Evolutionary conservation across 2,888 invertebrate species (phyloP), one percentile per base, ranked within the genome.

Genomic region (Clivina fossor): DNA sequence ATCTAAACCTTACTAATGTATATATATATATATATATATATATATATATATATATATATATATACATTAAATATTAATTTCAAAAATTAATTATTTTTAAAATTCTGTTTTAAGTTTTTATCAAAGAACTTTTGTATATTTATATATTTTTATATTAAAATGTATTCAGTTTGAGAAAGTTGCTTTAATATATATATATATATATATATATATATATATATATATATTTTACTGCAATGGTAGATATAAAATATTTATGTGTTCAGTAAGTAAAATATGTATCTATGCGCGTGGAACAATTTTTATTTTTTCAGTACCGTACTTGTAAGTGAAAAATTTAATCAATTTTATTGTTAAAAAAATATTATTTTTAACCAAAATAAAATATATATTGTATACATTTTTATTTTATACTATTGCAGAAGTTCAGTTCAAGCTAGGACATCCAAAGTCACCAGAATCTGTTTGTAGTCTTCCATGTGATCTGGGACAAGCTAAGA

Each of bases 401-500:
- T 33, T 11, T 30, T 9, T 30, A 4, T 26, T 30, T 9, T 4
- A 11, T 30, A 11, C 65, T 64, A 58, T 66, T 69, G 22, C 73
- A 91, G 91, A 87, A 67, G 85, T 93, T 62, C 89, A 90, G 73
- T 94, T 93, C 76, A 88, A 88, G 68, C 78, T 86, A 73, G 84
- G 85, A 26, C 84, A 89, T 64, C 84, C 85, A 0, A 80, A 83
- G 49, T 87, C 91, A 16, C 94, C 93, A 2, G 86, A 88, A 68
- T 94, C 93, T 3, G 90, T 93, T 40, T 96, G 95, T 78, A 92
- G 92, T 72, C 80, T 89, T 60, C 90, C 91, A 58, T 96, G 96
- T 71, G 86, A 86, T 66, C 78, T 83, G 55, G 93, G 93, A 1
- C 93, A 95, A 74, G 93, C 93, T 58, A 93, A 91, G 77, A 89